Base-by-base conservation (phyloP, 1,140 invertebrate genomes). In the Hyposmocoma kahamanoa region DNA sequence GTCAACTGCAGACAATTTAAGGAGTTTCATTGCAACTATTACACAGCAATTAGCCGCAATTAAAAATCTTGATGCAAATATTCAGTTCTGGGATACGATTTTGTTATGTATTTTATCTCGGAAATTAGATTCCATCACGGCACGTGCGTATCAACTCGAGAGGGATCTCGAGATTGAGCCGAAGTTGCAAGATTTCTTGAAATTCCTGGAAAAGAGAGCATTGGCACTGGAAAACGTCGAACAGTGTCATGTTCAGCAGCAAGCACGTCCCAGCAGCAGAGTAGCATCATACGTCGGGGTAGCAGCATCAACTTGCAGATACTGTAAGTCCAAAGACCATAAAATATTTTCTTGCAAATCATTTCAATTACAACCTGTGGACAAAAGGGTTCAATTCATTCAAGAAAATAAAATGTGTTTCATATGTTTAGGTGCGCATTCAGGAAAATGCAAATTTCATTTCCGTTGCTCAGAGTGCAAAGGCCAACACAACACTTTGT, bases 381-480 rank as follows among this genome's bases (percentile, higher is more conserved):
- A n/a, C 11, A 26, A 52, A 17, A 20, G 48, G 18, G 3, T 49
- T 28, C 11, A 34, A 8, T 47, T 56, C 43, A 22, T 30, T 13
- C 34, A 42, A 10, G 19, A 41, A 13, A 45, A 49, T 34, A 34
- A 34, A 9, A 19, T 49, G 21, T 55, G 53, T 41, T 30, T 20
- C 19, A 43, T 42, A 10, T 55, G 53, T 46, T 34, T 55, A 20
- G 43, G 36, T 30, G 22, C 18, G 32, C 53, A 56, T 47, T 1
- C 3, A 11, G 44, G 39, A n/a, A 56, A 56, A 38, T 52, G 55
- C 36, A 57, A 30, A 46, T 57, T 48, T 18, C 50, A 57, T 36
- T 57, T 57, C 41, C 19, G 50, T 26, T 57, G 49, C 47, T 22
- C 17, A 22, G 8, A 44, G 38, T 57, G 54, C 49, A 56, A 56